These are phyloP conservation scores for Montifringilla adamsi DNA, from an alignment of 2,113 vertebrate genomes.

Conservation along the genomic window DNA sequence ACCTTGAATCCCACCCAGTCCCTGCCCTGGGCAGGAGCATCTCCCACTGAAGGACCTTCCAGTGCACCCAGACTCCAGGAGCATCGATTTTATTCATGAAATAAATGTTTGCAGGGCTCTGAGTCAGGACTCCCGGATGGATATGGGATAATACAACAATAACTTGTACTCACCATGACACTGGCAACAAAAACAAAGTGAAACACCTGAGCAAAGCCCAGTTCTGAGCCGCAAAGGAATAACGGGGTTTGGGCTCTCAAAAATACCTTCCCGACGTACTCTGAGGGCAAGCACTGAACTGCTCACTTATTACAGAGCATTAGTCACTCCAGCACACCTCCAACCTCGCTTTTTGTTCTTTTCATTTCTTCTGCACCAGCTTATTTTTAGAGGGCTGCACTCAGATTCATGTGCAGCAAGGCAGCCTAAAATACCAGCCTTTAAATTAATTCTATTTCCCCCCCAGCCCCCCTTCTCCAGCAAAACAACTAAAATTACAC, in stretches of 20 bases:
- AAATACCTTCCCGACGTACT: not conserved
- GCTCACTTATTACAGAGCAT: constrained; percentile 26
- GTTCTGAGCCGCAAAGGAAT: not conserved
- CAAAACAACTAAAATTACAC: constrained; percentile 52
- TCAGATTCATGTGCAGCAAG: not conserved
- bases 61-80: not conserved
- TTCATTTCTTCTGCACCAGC: constrained; percentile 18
- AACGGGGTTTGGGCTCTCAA: not conserved
- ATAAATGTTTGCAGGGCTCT: not conserved
- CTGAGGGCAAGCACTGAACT: not conserved
- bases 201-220: not conserved
- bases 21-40: not conserved
- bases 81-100: fast-evolving
- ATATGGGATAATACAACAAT: fast-evolving
- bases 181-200: not conserved
- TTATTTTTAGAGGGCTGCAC: constrained; percentile 43
- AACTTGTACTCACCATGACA: not conserved
- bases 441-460: constrained; percentile 13
- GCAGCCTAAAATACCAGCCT: constrained; percentile 25
- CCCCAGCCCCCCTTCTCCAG: not conserved
- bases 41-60: not conserved
- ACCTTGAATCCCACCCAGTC: not conserved
- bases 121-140: not conserved
- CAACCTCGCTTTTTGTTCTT: constrained; percentile 51
- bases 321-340: constrained; percentile 66